A percentile compares a stretch with the other conserved stretches of the same genome.
Conservation (phyloP, 64 coral and sea anemone genomes). For the Porites lutea region DNA sequence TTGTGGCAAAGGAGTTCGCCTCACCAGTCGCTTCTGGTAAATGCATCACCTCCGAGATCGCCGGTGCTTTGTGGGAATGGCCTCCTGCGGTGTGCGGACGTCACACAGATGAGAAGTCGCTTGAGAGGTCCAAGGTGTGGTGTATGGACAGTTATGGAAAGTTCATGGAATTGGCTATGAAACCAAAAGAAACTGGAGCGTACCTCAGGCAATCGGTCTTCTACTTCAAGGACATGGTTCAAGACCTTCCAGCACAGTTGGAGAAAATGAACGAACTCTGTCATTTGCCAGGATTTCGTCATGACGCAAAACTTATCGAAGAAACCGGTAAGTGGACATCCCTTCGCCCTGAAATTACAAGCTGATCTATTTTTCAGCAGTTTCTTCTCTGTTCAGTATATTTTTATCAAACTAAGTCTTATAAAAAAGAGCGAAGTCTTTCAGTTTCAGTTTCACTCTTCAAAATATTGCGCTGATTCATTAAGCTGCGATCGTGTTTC, state of each 20-base stretch:
- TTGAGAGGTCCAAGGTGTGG: conserved; percentile 47
- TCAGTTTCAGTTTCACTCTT: too few species aligned
- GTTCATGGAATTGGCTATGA: conserved; percentile 52
- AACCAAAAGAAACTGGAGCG: conserved; percentile 48
- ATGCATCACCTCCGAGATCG: conserved; percentile 50
- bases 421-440: too few species aligned
- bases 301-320: conserved; percentile 33
- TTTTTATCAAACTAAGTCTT: too few species aligned
- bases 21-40: conserved; percentile 13
- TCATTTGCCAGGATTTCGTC: conserved; percentile 41
- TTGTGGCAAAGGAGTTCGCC: conserved; percentile 12
- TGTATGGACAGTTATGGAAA: conserved; percentile 42
- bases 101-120: conserved; percentile 32
- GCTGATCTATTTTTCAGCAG: not conserved
- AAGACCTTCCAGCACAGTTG: conserved; percentile 15
- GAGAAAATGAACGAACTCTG: conserved; percentile 25
- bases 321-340: conserved; percentile 14
- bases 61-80: conserved; percentile 40
- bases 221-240: not conserved
- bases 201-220: conserved; percentile 38
- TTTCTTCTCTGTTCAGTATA: not conserved
- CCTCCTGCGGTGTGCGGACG: conserved; percentile 42
- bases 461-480: too few species aligned
- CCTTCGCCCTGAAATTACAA: too few species aligned
- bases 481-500: too few species aligned